Conservation (phyloP, 2,797 vertebrate genomes). For the Prionace glauca region DNA sequence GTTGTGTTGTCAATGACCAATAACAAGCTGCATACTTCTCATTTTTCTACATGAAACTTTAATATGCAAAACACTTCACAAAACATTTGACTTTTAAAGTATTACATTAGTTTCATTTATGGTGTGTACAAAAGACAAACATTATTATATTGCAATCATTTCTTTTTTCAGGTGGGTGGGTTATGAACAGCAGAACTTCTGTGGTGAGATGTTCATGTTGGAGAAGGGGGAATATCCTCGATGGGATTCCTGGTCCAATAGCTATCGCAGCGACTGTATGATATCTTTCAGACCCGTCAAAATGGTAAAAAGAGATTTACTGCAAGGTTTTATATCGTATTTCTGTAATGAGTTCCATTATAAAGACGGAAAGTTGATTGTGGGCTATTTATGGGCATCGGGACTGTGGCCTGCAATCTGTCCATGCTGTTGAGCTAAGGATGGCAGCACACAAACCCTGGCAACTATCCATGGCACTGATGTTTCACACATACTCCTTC, state of each 20-base stretch:
- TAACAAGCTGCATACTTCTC: neutral
- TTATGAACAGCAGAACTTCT: slow-evolving; percentile 69
- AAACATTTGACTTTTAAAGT: neutral
- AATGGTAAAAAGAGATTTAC: slow-evolving; percentile 57
- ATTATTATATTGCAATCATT: neutral
- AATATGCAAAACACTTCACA: neutral
- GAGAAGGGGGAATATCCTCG: slow-evolving; percentile 77
- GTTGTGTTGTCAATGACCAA: neutral
- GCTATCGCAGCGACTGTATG: slow-evolving; percentile 67
- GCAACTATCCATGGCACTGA: no score
- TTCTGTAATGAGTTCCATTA: neutral
- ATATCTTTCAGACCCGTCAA: slow-evolving; percentile 69
- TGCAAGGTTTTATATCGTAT: neutral
- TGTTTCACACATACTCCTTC: no score
- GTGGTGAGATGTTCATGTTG: slow-evolving; percentile 74
- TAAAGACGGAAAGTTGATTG: neutral
- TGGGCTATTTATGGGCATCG: neutral
- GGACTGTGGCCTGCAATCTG: neutral
- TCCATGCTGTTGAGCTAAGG: neutral
- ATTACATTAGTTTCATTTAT: no score
- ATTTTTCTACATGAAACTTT: neutral
- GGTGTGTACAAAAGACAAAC: neutral
- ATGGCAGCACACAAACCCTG: neutral
- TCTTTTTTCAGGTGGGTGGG: slow-evolving; percentile 63
- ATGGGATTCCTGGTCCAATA: slow-evolving; percentile 80